Base-by-base conservation (phyloP, 1,140 invertebrate species). In the Glossosoma conforme region DNA sequence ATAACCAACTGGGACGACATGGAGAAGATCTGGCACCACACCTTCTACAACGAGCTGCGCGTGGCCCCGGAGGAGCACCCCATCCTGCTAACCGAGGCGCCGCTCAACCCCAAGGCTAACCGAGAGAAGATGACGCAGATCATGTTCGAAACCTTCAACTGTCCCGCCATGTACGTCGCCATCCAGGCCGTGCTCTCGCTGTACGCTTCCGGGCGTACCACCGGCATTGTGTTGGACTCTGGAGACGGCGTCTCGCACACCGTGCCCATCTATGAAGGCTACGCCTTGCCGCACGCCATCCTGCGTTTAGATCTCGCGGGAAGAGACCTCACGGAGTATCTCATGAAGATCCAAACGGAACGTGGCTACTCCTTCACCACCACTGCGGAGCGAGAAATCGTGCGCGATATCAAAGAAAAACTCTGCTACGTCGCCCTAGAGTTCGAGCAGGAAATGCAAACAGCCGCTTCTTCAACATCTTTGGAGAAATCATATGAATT, bases 191-290 rank as follows among this genome's bases (percentile, higher is more conserved):
- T 95, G 33, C 81, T 95, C 38, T 93, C 91, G 14, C 72, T 95
- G 61, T 94, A 95, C 69, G 89, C 91, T 58, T 93, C 90, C 66
- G 92, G 92, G 78, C 86, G 92, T 83, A 95, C 91, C 68, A 96
- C 93, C 60, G 93, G 93, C 82, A 91, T 95, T 62, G 91, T 95
- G 5, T 72, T 94, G 50, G 91, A 94, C 68, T 89, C 87, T 43
- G 91, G 93, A 61, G 93, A 96, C 75, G 93, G 91, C 80, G 93
- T 96, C 38, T 91, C 90, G 18, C 92, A 96, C 80, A 94, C 91
- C 42, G 92, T 95, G 24, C 92, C 91, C 58, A 92, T 93, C 72
- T 96, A 93, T 69, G 91, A 94, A 78, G 91, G 82, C 74, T 86
- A 86, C 62, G 82, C 82, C 52, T 69, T 85, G 37, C 82, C 82